Evolutionary conservation across 2,888 invertebrate genomes (phyloP), one percentile per base, ranked within the genome.

Genomic region (Drosophila pseudotakahashii): DNA sequence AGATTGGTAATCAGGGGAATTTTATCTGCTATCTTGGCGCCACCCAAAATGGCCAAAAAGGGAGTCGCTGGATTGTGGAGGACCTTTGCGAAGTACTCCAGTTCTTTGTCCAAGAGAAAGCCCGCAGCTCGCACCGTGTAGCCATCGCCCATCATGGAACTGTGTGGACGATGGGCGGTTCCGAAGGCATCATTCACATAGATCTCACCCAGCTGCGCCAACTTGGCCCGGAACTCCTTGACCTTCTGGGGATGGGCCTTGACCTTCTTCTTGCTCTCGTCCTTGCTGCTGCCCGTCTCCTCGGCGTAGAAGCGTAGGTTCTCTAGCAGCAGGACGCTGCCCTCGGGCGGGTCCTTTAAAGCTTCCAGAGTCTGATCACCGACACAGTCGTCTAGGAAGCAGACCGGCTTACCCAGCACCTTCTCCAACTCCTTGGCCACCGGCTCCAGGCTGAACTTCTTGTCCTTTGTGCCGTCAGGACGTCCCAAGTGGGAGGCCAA

Each of bases 121-220:
- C 99, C 99, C 77, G 98, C 96, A 11, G 98, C 99, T 84, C 98
- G 94, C 89, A 96, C 94, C 0, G 96, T 95, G 88, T 96, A 98
- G 26, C 98, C 97, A 91, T 98, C 96, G 36, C 99, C 99, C 94
- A 99, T 95, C 99, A 99, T 99, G 0, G 99, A 99, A 90, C 98
- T 95, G 89, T 93, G 95, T 2, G 93, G 95, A 89, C 93, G 94
- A 92, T 98, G 98, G 1, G 97, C 97, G 50, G 98, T 97, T 88
- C 99, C 99, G 93, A 99, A 99, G 7, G 99, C 99, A 94, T 99
- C 99, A 93, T 99, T 99, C 7, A 99, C 96, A 92, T 98, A 99
- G 23, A 99, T 94, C 93, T 99, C 99, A 10, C 98, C 99, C 58
- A 99, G 93, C 90, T 97, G 97, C 47, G 98, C 95, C 66, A 99